A percentile compares a stretch with the other conserved stretches of the same genome.
Evolutionary conservation across 2,888 invertebrate species (phyloP).

Genomic region (Pseudococcus viburni): DNA sequence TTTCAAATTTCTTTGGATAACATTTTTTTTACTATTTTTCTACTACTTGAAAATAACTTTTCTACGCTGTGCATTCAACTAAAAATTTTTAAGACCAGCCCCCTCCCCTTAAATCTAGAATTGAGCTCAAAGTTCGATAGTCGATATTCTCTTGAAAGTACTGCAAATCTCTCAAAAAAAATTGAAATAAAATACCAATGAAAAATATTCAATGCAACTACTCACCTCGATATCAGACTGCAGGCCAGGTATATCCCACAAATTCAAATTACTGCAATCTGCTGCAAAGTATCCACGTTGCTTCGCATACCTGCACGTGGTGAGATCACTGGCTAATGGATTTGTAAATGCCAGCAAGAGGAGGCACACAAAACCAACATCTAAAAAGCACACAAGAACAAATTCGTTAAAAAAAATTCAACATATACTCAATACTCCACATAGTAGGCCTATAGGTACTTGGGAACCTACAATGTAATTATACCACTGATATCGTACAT

Average conservation of each 20-base stretch:
- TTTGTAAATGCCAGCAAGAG: slow-evolving; percentile 29
- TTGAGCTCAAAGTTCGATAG: too few relatives aligned
- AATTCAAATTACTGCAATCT: background rate
- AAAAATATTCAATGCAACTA: background rate
- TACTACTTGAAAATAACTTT: too few relatives aligned
- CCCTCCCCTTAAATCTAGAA: too few relatives aligned
- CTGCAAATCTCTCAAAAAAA: too few relatives aligned
- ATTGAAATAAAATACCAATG: too few relatives aligned
- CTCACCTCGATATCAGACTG: slow-evolving; percentile 46
- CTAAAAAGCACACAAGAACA: slow-evolving; percentile 5
- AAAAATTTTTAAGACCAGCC: too few relatives aligned
- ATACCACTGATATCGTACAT: background rate
- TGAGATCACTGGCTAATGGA: background rate
- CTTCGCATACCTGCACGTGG: background rate
- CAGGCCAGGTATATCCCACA: background rate
- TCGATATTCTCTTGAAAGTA: too few relatives aligned
- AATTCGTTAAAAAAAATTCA: background rate
- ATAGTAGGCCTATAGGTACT: too few relatives aligned
- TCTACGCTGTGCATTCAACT: too few relatives aligned
- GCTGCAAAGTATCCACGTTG: slow-evolving; percentile 29
- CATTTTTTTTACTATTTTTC: too few relatives aligned
- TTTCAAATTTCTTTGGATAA: too few relatives aligned
- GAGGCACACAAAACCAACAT: slow-evolving; percentile 23
- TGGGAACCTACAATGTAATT: background rate
- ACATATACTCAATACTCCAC: background rate